These are phyloP conservation scores for Anoplius nigerrimus DNA, from an alignment of 2,888 invertebrate species.

Conservation along the genomic window DNA sequence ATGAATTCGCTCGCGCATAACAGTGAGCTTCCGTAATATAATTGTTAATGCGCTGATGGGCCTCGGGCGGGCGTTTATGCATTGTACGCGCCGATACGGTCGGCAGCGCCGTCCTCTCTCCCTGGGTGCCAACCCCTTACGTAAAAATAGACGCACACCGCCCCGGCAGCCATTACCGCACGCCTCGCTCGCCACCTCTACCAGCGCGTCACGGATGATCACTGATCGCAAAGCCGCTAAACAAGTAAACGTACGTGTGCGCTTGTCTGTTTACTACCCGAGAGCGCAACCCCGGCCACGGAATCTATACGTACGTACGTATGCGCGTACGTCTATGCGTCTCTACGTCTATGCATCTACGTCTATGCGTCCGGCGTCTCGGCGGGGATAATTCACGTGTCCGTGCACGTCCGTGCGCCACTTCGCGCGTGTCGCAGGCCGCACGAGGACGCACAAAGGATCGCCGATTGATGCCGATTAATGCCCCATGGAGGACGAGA, in stretches of 20 bases:
- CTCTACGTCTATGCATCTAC: no score
- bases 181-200: slow-evolving; percentile 40
- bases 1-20: slow-evolving; percentile 70
- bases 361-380: no score
- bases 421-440: no score
- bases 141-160: slow-evolving; percentile 67
- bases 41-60: slow-evolving; percentile 73
- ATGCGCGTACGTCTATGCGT: no score
- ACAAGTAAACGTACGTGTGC: slow-evolving; percentile 69
- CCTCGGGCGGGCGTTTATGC: slow-evolving; percentile 61
- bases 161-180: slow-evolving; percentile 31
- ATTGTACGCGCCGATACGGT: slow-evolving; percentile 61
- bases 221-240: slow-evolving; percentile 43
- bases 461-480: no score
- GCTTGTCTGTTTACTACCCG: slow-evolving; percentile 58
- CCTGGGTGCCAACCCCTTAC: slow-evolving; percentile 57
- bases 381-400: no score
- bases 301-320: no score
- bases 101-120: slow-evolving; percentile 51
- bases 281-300: no score
- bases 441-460: no score
- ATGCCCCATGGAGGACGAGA: no score
- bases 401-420: no score
- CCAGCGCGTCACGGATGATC: slow-evolving; percentile 52
- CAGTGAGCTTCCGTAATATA: slow-evolving; percentile 71